Evolutionary conservation across 2,797 vertebrate genomes (phyloP), one percentile per base, ranked within the genome.

Genomic region (Muscicapa striata): DNA sequence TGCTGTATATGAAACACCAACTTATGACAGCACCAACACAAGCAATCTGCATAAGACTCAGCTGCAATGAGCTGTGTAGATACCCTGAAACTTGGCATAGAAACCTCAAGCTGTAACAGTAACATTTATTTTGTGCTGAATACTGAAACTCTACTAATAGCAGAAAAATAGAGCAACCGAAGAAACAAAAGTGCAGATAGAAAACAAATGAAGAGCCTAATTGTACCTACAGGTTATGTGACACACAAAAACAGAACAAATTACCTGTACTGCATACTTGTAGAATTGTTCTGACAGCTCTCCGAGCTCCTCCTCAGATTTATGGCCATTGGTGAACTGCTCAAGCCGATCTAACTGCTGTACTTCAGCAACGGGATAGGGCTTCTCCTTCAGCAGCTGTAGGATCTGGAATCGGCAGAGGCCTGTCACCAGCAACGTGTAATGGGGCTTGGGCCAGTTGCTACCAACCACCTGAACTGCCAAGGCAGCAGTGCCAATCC

Each of bases 361-460:
- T 80, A 99, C 99, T 92, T 99, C 98, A 13, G 99, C 99, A 66
- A 99, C 67, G 0, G 98, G 98, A 87, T 99, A 99, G 0, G 99
- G 99, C 32, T 98, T 98, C 95, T 99, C 98, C 85, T 98, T 99
- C 62, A 99, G 95, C 88, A 99, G 86, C 95, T 98, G 97, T 15
- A 97, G 89, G 59, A 99, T 98, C 51, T 98, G 98, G 88, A 99
- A 99, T 10, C 99, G 98, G 95, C 99, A 99, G 27, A 99, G 93
- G 49, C 99, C 99, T 0, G 99, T 99, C 77, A 99, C 98, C 94
- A 99, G 98, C 95, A 99, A 87, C 1, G 99, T 99, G 76, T 99
- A 99, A 97, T 99, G 99, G 3, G 99, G 99, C 94, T 99, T 99
- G 4, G 99, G 99, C 99, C 99, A 99, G 96, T 99, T 99, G 95